Base-by-base conservation (phyloP, 2,113 vertebrate genomes). In the Sapayoa aenigma region DNA sequence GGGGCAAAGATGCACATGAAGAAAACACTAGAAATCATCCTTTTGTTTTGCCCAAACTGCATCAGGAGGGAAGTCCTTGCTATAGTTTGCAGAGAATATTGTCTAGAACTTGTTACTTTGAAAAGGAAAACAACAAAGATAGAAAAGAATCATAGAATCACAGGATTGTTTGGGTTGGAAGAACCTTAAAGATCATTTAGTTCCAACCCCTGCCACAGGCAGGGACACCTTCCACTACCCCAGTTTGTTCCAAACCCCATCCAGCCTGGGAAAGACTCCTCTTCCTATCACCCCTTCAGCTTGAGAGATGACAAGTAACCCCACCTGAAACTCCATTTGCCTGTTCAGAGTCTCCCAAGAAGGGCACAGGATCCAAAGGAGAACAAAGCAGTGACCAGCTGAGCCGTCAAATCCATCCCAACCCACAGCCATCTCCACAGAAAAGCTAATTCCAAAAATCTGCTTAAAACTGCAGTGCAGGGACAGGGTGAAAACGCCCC, bases 401-500 rank as follows among this genome's bases (percentile, higher is more conserved):
- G 46, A 77, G 55, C 15, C 73, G 20, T 42, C 47, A 63, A 75
- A 65, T 12, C 66, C 37, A 94, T 74, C 73, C 69, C 66, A 44
- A 37, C 31, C 55, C 5, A 11, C 24, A 30, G 56, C 75, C 11
- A 69, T 72, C 30, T 95, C 78, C 84, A 53, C 67, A 65, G 87
- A 55, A 93, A 93, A 96, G 79, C 33, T 20, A 44, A 79, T 84
- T 49, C 81, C 87, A 96, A 96, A 71, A 47, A 41, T 9, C 63
- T 73, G 60, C 80, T 86, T 84, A 44, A 56, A 91, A 87, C 55
- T 76, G 39, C 56, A 90, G 92, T 8, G 24, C n/a, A 80, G 84
- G 66, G 19, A 75, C 46, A 73, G 85, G 37, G 90, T 76, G 49
- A 53, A 46, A 59, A 73, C 55, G n/a, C 18, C 4, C 15, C 16